These are phyloP conservation scores for Phasianus colchicus DNA, from an alignment of 2,113 vertebrate species.

Conservation along the genomic window DNA sequence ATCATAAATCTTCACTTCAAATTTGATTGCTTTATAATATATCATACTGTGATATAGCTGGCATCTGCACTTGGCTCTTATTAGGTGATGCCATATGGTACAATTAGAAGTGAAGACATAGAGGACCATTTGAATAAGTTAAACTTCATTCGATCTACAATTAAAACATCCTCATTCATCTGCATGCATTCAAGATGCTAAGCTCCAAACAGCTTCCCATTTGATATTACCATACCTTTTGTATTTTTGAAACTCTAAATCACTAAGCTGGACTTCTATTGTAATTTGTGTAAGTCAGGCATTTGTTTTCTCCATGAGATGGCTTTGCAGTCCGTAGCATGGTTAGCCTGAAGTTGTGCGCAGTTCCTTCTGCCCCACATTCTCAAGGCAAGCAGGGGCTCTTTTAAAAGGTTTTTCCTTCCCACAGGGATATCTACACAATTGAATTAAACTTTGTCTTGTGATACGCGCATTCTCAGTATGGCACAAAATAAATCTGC, in stretches of 20 bases:
- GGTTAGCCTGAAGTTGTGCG: not conserved
- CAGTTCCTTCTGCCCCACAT: not conserved
- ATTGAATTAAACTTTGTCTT: not conserved
- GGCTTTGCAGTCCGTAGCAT: not conserved
- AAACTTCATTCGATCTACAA: not conserved
- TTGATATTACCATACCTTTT: not conserved
- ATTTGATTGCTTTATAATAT: slow-evolving; percentile 57
- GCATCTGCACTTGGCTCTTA: slow-evolving; percentile 52
- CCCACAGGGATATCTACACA: not conserved
- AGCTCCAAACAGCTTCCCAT: not conserved
- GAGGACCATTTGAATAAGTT: slow-evolving; percentile 28
- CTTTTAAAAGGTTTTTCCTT: not conserved
- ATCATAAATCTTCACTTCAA: slow-evolving; percentile 66
- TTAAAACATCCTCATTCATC: slow-evolving; percentile 20
- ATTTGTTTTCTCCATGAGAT: not conserved
- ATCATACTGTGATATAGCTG: slow-evolving; percentile 51
- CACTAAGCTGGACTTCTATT: not conserved
- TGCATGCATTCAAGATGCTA: not conserved
- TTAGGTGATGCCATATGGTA: slow-evolving; percentile 59
- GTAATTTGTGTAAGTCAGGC: not conserved
- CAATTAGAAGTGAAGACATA: slow-evolving; percentile 28
- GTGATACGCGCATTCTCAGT: not conserved
- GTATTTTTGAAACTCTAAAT: not conserved
- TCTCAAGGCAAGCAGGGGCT: not conserved
- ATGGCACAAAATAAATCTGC: slow-evolving; percentile 48